Base-by-base conservation (phyloP, 2,797 vertebrate species). In the Halcyon chelicuti region DNA sequence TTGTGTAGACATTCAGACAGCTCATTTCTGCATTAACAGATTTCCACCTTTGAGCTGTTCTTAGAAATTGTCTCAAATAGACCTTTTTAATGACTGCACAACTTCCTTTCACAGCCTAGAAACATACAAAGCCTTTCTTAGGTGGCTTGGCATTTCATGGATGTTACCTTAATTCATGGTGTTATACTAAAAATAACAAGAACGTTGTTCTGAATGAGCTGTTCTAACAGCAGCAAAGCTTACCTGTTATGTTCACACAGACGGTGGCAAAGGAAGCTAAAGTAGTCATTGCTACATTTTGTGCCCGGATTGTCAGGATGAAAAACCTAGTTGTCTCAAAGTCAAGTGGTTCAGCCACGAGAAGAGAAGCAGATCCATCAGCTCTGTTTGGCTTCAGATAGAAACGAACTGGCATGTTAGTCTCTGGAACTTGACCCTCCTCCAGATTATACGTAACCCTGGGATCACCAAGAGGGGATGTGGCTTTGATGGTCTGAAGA, bases 331-430 rank as follows among this genome's bases (percentile, higher is more conserved):
- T 99, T 6, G 96, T 98, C 98, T 99, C 99, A 66, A 98, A 99
- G 97, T 99, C 99, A 90, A 99, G 98, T 42, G 98, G 98, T 95
- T 99, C 99, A 5, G 99, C 98, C 72, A 99, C 98, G 93, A 99
- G 97, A 94, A 99, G 98, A 68, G 99, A 98, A 11, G 99, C 99
- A 6, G 99, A 99, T 80, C 98, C 98, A 72, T 99, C 98, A 2
- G 96, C 97, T 65, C 99, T 98, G 97, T 99, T 99, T 26, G 99
- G 98, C 86, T 98, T 99, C 94, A 99, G 97, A 97, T 99, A 99
- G 98, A 99, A 99, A 29, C 98, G 98, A 72, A 99, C 98, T 11
- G 99, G 99, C 98, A 99, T 98, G 98, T 99, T 99, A 79, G 99
- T 98, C 97, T 99, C 99, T 14, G 99, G 98, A 49, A 99, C 98